Base-by-base conservation (phyloP, 2,113 vertebrate genomes). In the Globicephala melas region DNA sequence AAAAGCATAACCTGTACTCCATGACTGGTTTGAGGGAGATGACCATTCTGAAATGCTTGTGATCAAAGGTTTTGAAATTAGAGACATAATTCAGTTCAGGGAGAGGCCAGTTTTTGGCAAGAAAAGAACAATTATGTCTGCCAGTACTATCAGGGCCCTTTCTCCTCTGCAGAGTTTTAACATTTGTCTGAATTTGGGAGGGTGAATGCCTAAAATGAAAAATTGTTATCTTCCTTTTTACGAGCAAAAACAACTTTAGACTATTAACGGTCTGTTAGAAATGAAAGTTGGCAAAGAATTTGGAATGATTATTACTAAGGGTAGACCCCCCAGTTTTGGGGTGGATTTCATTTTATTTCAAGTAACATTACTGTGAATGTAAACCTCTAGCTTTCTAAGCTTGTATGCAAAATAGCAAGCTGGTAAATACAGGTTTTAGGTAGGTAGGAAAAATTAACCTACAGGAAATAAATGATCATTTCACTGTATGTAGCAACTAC, bases 321-420 rank as follows among this genome's bases (percentile, higher is more conserved):
- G 2, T 44, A 53, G 41, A 73, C 2, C 20, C 31, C 55, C 55
- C 71, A 65, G 70, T 38, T 95, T 88, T 31, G 58, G 20, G 26
- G 5, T 93, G 18, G 23, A 79, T 92, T 93, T 92, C n/a, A 82
- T 83, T 92, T 82, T 55, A 74, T 91, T 94, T 92, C 38, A 90
- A 87, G 38, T 47, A 91, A 31, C 17, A 13, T 77, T 84, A 38
- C 63, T 86, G 31, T 23, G 31, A 36, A 36, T 73, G 1, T 63
- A 89, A 65, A 62, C 76, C 4, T 68, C 3, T 76, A 28, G 44
- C 18, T 68, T 68, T 94, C 33, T 63, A 3, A 25, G 10, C 15
- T 74, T 38, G 0, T 71, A 21, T 86, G 65, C 23, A 89, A 50
- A 71, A 47, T 41, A 74, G 70, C 70, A 94, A 79, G 77, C 36